Evolutionary conservation across 2,113 vertebrate species (phyloP).

Genomic region (Eulemur rufifrons): DNA sequence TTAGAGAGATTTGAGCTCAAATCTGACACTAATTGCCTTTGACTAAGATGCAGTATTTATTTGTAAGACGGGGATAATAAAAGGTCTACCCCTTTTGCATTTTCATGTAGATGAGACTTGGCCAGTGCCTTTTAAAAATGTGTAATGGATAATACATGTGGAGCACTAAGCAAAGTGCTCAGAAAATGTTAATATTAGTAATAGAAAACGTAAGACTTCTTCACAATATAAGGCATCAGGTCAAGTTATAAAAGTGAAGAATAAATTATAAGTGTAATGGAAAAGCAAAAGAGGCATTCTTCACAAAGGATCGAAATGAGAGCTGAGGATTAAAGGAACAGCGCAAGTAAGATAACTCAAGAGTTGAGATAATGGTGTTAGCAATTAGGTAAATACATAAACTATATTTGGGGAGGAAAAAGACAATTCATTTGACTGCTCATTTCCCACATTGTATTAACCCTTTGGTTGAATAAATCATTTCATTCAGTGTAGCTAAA

Average conservation of each 20-base stretch:
- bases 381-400: background rate
- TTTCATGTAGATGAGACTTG: background rate
- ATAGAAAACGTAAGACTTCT: background rate
- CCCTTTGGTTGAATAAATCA: background rate
- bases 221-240: background rate
- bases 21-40: background rate
- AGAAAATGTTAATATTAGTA: background rate
- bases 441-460: background rate
- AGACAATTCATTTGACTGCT: background rate
- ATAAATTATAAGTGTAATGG: background rate
- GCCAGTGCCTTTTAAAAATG: background rate
- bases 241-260: background rate
- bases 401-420: background rate
- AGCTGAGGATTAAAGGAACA: background rate
- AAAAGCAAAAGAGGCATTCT: background rate
- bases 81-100: background rate
- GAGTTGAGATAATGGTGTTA: background rate
- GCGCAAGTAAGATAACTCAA: background rate
- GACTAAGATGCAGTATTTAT: background rate
- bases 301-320: background rate
- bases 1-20: background rate
- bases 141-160: background rate
- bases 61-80: background rate
- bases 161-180: background rate
- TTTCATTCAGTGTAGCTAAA: background rate